phyloP scores from a whole-genome alignment of 2,113 vertebrate species.

The Lepisosteus oculatus region DNA sequence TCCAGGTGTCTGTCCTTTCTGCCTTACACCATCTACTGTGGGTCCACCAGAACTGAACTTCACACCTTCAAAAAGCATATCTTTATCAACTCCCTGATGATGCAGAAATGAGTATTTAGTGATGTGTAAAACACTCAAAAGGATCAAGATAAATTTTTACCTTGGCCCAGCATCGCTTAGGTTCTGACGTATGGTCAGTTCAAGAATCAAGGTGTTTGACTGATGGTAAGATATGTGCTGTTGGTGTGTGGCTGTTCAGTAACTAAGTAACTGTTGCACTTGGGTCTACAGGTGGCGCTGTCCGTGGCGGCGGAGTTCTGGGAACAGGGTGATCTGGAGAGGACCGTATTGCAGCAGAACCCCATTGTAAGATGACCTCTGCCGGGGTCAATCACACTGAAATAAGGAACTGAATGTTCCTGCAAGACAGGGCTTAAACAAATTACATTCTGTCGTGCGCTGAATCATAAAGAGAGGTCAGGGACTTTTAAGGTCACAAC shows the following conservation, averaged over 20 bases:
- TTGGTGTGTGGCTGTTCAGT: background rate
- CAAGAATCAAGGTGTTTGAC: no score
- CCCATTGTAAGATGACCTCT: slow-evolving; percentile 62
- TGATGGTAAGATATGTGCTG: background rate
- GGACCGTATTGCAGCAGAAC: slow-evolving; percentile 67
- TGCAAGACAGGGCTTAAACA: slow-evolving; percentile 27
- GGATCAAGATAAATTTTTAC: no score
- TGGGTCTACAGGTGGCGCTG: slow-evolving; percentile 64
- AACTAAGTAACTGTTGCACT: background rate
- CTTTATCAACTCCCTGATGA: no score
- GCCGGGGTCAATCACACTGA: no score
- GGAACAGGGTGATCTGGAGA: slow-evolving; percentile 77
- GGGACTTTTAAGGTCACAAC: background rate
- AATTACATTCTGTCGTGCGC: slow-evolving; percentile 47
- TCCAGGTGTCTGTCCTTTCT: no score
- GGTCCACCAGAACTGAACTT: background rate
- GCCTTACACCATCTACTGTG: slow-evolving; percentile 6
- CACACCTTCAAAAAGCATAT: no score
- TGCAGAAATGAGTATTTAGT: no score
- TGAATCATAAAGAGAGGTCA: slow-evolving; percentile 53
- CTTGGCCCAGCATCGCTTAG: no score
- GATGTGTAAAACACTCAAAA: no score
- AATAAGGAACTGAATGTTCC: slow-evolving; percentile 31
- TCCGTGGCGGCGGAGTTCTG: slow-evolving; percentile 75
- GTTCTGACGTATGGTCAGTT: no score